Conservation (phyloP, 2,888 invertebrate genomes). For the Mythimna albipuncta region DNA sequence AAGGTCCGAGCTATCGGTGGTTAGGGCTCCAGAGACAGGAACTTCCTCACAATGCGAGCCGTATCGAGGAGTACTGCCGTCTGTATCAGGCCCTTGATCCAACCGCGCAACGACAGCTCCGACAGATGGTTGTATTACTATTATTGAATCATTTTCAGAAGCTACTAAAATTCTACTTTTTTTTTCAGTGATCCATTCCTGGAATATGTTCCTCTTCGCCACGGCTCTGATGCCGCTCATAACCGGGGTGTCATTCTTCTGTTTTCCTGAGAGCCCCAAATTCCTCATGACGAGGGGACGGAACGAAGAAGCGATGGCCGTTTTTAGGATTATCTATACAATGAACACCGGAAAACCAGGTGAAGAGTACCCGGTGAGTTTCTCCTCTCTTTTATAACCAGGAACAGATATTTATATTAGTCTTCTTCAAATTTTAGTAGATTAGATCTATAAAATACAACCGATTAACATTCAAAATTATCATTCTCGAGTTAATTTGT, state of each 20-base stretch:
- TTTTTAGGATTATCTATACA: conserved; percentile 92
- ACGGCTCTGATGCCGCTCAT: conserved; percentile 92
- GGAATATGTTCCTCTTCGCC: conserved; percentile 91
- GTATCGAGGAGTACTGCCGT: no score
- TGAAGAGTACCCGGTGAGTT: conserved; percentile 92
- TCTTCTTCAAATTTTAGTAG: no score
- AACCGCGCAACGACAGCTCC: no score
- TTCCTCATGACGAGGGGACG: conserved; percentile 93
- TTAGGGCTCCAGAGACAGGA: no score
- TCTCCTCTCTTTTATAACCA: not conserved
- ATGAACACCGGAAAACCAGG: conserved; percentile 92
- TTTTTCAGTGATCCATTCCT: conserved; percentile 90
- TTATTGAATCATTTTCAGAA: no score
- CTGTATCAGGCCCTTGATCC: no score
- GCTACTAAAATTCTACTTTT: not conserved
- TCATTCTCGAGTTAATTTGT: no score
- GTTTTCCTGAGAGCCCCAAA: conserved; percentile 95
- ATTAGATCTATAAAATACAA: no score
- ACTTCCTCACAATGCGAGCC: no score
- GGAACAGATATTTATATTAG: not conserved
- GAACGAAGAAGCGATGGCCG: conserved; percentile 92
- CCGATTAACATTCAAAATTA: no score
- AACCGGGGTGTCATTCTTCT: conserved; percentile 91
- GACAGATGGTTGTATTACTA: no score
- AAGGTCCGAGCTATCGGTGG: no score